Evolutionary conservation across 2,888 invertebrate species (phyloP).

Genomic region (Lasioglossum villosulum): DNA sequence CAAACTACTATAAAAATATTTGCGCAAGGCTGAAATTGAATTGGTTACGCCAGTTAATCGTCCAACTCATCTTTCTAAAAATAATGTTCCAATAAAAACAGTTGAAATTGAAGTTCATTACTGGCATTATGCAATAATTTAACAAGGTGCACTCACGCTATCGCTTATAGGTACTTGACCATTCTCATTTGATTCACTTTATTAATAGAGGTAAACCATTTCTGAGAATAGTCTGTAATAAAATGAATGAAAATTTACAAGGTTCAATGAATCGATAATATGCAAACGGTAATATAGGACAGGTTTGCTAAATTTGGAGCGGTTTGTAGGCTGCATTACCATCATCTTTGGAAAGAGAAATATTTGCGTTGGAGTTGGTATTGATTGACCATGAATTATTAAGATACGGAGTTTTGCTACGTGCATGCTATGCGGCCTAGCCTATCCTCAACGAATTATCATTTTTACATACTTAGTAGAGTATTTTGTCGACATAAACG

Average conservation of each 20-base stretch:
- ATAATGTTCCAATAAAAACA: not conserved
- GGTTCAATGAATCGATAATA: not conserved
- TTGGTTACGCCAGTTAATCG: not conserved
- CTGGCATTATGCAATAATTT: not conserved
- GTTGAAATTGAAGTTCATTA: not conserved
- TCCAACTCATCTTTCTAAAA: not conserved
- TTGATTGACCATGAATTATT: constrained; percentile 1
- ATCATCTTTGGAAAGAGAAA: not conserved
- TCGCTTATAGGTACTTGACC: not conserved
- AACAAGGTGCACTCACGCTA: not conserved
- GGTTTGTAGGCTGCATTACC: not conserved
- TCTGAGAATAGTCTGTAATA: not conserved
- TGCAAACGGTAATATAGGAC: not conserved
- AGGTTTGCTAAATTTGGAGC: not conserved
- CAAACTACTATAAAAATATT: not conserved
- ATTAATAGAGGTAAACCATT: not conserved
- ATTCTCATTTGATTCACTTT: not conserved
- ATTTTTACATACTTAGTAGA: not conserved
- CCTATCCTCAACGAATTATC: not conserved
- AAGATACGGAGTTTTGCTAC: not conserved
- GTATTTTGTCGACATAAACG: not conserved
- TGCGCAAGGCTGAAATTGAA: not conserved
- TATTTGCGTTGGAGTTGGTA: not conserved
- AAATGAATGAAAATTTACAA: not conserved
- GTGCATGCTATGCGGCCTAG: not conserved